These are phyloP conservation scores for Microdon myrmicae DNA, from an alignment of 2,888 invertebrate species.

Conservation along the genomic window DNA sequence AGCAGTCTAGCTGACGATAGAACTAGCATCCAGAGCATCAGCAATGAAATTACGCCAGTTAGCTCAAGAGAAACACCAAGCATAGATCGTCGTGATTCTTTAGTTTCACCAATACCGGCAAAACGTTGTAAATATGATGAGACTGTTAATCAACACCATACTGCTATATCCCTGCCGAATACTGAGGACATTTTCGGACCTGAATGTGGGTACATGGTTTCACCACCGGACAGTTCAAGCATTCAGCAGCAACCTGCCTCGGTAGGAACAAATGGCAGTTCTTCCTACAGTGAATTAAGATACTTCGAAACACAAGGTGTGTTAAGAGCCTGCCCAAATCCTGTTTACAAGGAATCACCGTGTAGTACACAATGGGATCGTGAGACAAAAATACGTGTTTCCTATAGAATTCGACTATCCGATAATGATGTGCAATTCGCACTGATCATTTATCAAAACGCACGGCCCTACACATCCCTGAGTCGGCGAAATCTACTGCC, in stretches of 20 bases:
- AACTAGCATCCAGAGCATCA: constrained; percentile 44
- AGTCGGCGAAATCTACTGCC: constrained; percentile 57
- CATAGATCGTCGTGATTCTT: constrained; percentile 32
- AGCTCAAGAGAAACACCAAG: constrained; percentile 23
- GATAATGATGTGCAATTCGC: constrained; percentile 59
- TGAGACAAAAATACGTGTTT: constrained; percentile 57
- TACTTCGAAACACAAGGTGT: constrained; percentile 54
- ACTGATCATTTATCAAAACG: constrained; percentile 58
- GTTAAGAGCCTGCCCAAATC: constrained; percentile 37
- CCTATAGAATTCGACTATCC: constrained; percentile 55
- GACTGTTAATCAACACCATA: constrained; percentile 18
- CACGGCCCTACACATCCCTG: constrained; percentile 35
- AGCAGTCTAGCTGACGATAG: constrained; percentile 28
- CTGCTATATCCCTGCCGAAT: constrained; percentile 15
- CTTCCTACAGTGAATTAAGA: constrained; percentile 50
- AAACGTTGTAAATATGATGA: constrained; percentile 21
- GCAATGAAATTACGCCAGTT: constrained; percentile 20
- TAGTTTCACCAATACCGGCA: constrained; percentile 38
- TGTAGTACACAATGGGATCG: constrained; percentile 51
- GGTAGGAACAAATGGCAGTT: neutral
- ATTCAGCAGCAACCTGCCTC: too few relatives aligned
- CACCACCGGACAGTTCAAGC: neutral
- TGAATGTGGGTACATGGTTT: too few relatives aligned
- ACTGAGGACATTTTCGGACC: constrained; percentile 33
- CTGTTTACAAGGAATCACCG: constrained; percentile 24